phyloP scores from a whole-genome alignment of 2,797 vertebrate species.

The Hydrocynus forskahlii region DNA sequence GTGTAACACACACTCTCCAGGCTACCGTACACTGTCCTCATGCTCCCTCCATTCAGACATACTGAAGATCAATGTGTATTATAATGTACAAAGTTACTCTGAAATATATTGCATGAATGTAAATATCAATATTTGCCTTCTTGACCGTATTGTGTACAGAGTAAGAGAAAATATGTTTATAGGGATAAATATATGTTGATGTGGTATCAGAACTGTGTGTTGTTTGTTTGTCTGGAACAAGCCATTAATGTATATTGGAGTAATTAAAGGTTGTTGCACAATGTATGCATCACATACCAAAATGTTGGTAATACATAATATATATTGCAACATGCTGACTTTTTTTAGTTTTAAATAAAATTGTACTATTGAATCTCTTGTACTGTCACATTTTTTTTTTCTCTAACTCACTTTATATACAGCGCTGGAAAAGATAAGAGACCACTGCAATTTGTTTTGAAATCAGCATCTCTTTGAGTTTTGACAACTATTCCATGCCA shows the following conservation, averaged over 20 bases:
- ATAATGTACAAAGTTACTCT: slow-evolving; percentile 64
- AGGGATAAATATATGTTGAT: slow-evolving; percentile 66
- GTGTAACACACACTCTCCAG: slow-evolving; percentile 31
- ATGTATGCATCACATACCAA: slow-evolving; percentile 84
- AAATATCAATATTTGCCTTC: slow-evolving; percentile 79
- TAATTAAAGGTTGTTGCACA: slow-evolving; percentile 84
- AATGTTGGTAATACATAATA: slow-evolving; percentile 70
- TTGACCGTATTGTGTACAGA: slow-evolving; percentile 69
- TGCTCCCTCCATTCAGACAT: slow-evolving; percentile 36
- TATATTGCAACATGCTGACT: slow-evolving; percentile 80
- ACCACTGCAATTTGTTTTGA: too few relatives aligned
- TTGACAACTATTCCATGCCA: too few relatives aligned
- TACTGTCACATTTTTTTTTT: slow-evolving; percentile 31
- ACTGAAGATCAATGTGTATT: slow-evolving; percentile 58
- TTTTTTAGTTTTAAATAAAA: slow-evolving; percentile 99
- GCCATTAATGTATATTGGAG: slow-evolving; percentile 86
- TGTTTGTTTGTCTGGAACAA: slow-evolving; percentile 86
- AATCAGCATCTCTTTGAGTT: too few relatives aligned
- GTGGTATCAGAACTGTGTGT: slow-evolving; percentile 73
- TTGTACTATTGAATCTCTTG: slow-evolving; percentile 79
- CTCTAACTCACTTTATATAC: not conserved
- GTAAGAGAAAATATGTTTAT: slow-evolving; percentile 69
- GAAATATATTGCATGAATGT: slow-evolving; percentile 82
- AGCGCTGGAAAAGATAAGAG: too few relatives aligned
- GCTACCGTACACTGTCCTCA: slow-evolving; percentile 12